These are phyloP conservation scores for Propithecus coquereli DNA, from an alignment of 2,113 vertebrate genomes.

Conservation along the genomic window DNA sequence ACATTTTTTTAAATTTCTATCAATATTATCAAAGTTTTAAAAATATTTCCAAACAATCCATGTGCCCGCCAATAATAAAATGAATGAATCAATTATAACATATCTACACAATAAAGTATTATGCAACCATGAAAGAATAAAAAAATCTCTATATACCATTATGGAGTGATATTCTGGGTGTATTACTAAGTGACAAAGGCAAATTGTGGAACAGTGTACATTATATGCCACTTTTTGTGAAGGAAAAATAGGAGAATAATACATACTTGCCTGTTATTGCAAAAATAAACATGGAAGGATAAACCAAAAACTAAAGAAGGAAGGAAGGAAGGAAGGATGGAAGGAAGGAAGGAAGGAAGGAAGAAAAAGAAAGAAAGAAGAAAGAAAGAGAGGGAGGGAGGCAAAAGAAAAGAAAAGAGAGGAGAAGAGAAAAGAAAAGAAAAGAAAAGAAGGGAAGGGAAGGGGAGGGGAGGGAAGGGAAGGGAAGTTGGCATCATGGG, in stretches of 20 bases:
- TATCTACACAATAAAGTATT: not conserved
- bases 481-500: not conserved
- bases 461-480: too few species aligned
- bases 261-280: not conserved
- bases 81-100: not conserved
- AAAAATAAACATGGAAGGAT: not conserved
- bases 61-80: not conserved
- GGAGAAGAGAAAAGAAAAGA: not conserved
- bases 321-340: too few species aligned
- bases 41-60: not conserved
- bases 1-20: not conserved
- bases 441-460: not conserved
- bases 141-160: not conserved
- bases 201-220: not conserved
- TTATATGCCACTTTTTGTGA: not conserved
- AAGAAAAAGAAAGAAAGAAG: too few species aligned
- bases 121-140: not conserved
- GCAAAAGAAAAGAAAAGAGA: not conserved
- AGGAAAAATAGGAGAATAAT: not conserved
- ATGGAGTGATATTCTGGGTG: not conserved
- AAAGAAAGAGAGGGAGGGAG: too few species aligned
- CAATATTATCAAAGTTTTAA: not conserved
- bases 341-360: too few species aligned
- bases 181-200: not conserved
- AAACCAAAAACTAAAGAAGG: not conserved